Evolutionary conservation across 2,113 vertebrate species (phyloP), one percentile per base, ranked within the genome.

Genomic region (Apodemus sylvaticus): DNA sequence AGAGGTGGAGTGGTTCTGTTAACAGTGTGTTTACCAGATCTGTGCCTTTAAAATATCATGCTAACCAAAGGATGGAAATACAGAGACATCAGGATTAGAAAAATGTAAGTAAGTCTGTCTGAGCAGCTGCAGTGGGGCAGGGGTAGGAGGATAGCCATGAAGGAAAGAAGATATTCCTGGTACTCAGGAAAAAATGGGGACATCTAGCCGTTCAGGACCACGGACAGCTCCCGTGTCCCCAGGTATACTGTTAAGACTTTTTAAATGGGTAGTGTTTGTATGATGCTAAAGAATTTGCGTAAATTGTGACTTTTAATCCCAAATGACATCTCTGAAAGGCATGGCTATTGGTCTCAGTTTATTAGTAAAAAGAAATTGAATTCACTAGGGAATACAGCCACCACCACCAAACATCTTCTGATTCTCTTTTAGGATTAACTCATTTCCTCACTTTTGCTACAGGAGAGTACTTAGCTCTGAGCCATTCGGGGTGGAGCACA

Each of bases 241-340:
- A 11, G 31, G 2, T 55, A 73, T 4, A 6, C 66, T 42, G 62
- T 16, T 42, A 24, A 36, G 66, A 55, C 22, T 90, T 87, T 94
- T 78, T 14, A 85, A 96, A 91, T 60, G 87, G 85, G 55, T 60
- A 76, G n/a, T 79, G 73, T 81, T 83, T 88, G 68, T 31, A 26
- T 76, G 51, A 17, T 71, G 55, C 81, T 81, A 94, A 93, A 42
- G 79, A 64, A 39, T 81, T 55, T 78, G 39, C 16, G 86, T 83
- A 36, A 68, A 55, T 89, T 93, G 85, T 48, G 48, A 86, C 64
- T 96, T 93, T 73, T 73, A 39, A 73, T 73, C 20, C 4, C 71
- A 73, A 73, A 81, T 74, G 73, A 86, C 29, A 86, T 19, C 60
- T 90, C 45, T 92, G 68, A 94, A 79, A 89, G 73, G 39, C 86